Evolutionary conservation across 2,888 invertebrate genomes (phyloP).

Genomic region (Volucella zonaria): DNA sequence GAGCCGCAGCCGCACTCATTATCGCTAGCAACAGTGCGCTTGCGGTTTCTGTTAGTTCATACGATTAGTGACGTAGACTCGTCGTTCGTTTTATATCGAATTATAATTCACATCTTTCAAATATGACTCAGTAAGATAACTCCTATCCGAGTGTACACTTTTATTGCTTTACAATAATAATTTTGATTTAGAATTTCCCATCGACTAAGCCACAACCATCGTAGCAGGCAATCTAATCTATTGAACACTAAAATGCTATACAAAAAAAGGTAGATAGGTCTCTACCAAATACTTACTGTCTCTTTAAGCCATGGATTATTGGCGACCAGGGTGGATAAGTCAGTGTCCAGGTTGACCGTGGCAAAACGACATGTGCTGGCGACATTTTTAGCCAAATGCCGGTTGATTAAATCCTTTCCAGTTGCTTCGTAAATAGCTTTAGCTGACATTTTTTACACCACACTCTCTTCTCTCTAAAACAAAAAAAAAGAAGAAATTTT

Average conservation of each 20-base stretch:
- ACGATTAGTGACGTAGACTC: slow-evolving; percentile 61
- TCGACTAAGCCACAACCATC: background rate
- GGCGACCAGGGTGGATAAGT: slow-evolving; percentile 88
- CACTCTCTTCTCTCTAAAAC: slow-evolving; percentile 64
- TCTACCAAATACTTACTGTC: slow-evolving; percentile 84
- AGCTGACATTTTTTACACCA: slow-evolving; percentile 90
- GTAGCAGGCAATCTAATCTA: slow-evolving; percentile 24
- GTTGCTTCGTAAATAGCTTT: slow-evolving; percentile 98
- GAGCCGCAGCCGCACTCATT: too few species aligned
- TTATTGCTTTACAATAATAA: slow-evolving; percentile 7
- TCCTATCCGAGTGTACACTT: slow-evolving; percentile 10
- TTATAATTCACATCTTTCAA: slow-evolving; percentile 16
- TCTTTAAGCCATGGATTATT: slow-evolving; percentile 94
- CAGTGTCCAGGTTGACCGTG: slow-evolving; percentile 89
- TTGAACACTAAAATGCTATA: background rate
- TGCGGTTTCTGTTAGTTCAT: slow-evolving; percentile 38
- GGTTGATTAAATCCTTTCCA: slow-evolving; percentile 95
- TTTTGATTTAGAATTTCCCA: slow-evolving; percentile 22
- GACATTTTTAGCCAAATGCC: slow-evolving; percentile 87
- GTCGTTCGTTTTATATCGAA: slow-evolving; percentile 51
- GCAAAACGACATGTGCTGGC: slow-evolving; percentile 92
- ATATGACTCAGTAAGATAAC: slow-evolving; percentile 5
- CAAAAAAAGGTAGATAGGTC: slow-evolving; percentile 3
- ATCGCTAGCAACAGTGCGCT: too few species aligned
- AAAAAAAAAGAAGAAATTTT: slow-evolving; percentile 38